Percentiles rank a stretch among this genome's conserved stretches.
phyloP scores from a whole-genome alignment of 2,888 invertebrate species.

The Trachelus troglodyta region DNA sequence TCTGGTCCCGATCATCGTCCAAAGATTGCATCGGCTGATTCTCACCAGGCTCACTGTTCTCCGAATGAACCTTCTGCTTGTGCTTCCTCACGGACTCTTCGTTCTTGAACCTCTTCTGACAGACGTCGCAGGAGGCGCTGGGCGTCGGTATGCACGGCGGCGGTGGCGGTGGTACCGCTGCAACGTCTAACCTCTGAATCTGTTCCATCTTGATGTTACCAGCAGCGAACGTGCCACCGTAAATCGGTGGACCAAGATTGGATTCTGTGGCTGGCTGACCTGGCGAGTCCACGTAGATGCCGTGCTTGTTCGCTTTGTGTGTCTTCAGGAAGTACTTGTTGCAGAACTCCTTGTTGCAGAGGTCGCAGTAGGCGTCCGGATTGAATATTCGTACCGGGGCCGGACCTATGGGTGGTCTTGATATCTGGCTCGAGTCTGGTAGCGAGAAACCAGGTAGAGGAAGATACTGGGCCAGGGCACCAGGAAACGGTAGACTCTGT shows the following conservation, averaged over 20 bases:
- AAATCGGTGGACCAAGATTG: conserved; percentile 34
- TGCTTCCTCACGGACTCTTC: conserved; percentile 79
- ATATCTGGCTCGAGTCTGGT: conserved; percentile 60
- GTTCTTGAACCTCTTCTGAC: conserved; percentile 79
- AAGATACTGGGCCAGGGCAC: conserved; percentile 61
- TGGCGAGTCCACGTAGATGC: conserved; percentile 79
- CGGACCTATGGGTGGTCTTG: conserved; percentile 70
- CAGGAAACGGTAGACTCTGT: conserved; percentile 53
- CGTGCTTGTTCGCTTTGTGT: conserved; percentile 97
- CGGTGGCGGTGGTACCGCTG: conserved; percentile 20
- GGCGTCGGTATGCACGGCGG: conserved; percentile 31
- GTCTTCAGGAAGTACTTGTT: conserved; percentile 98
- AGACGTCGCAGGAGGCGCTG: conserved; percentile 75
- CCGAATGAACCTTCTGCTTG: conserved; percentile 73
- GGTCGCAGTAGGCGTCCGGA: conserved; percentile 96
- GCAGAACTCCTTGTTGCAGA: conserved; percentile 98
- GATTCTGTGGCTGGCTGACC: conserved; percentile 51
- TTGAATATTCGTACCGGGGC: conserved; percentile 82
- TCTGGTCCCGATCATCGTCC: conserved; percentile 48
- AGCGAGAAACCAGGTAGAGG: conserved; percentile 70
- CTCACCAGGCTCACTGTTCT: conserved; percentile 49
- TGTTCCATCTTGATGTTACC: conserved; percentile 49
- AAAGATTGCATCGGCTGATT: conserved; percentile 69
- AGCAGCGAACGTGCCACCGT: conserved; percentile 32
- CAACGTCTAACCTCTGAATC: conserved; percentile 22